These are phyloP conservation scores for Atta texana DNA, from an alignment of 1,140 invertebrate species.

Conservation along the genomic window DNA sequence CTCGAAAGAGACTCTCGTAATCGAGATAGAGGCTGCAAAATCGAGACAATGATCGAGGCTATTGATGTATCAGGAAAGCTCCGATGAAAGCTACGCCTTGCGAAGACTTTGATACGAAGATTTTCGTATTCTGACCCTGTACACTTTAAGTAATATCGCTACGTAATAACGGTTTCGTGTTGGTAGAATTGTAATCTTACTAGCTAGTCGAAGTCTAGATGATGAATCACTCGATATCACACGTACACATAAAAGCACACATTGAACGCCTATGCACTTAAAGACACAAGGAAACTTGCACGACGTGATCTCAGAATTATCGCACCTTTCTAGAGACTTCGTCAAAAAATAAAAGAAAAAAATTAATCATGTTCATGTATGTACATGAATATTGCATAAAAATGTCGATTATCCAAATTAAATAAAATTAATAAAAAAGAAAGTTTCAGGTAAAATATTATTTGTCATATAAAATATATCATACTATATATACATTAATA, in stretches of 20 bases:
- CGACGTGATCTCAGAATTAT: conserved; percentile 47
- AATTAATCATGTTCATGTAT: background rate
- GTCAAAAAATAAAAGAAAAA: background rate
- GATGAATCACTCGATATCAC: conserved; percentile 64
- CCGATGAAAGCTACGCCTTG: conserved; percentile 46
- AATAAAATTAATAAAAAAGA: background rate
- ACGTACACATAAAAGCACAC: conserved; percentile 50
- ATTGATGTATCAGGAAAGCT: conserved; percentile 55
- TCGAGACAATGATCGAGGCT: conserved; percentile 61
- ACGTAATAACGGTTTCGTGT: conserved; percentile 75
- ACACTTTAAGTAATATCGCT: conserved; percentile 74
- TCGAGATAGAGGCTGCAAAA: conserved; percentile 31
- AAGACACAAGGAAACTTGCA: conserved; percentile 38
- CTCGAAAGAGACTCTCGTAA: conserved; percentile 65
- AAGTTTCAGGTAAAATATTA: background rate
- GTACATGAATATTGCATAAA: background rate
- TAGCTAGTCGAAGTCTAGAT: conserved; percentile 82
- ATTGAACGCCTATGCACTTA: conserved; percentile 51
- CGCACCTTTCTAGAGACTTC: background rate
- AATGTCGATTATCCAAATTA: background rate
- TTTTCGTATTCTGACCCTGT: conserved; percentile 76
- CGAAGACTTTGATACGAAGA: conserved; percentile 74
- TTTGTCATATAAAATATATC: background rate
- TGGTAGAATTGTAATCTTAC: conserved; percentile 81
- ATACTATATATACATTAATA: background rate